phyloP scores from a whole-genome alignment of 2,113 vertebrate species.

The Tinamus guttatus region DNA sequence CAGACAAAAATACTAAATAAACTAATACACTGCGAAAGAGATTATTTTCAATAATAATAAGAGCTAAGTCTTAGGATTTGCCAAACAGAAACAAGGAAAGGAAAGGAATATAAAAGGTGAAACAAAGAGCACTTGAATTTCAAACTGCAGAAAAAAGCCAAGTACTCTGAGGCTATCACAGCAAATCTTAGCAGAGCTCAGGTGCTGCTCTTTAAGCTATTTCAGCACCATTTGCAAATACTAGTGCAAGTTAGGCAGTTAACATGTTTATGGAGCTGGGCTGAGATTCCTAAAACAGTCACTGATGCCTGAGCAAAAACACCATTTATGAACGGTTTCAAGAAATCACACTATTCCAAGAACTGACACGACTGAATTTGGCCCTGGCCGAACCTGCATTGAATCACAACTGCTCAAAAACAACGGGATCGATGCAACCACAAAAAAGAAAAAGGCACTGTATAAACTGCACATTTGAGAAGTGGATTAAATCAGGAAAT shows the following conservation, averaged over 20 bases:
- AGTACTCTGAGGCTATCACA: background rate
- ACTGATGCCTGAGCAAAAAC: background rate
- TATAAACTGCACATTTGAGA: background rate
- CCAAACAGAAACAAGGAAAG: background rate
- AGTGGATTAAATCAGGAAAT: background rate
- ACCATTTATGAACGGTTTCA: background rate
- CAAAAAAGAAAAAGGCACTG: no score
- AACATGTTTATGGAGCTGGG: background rate
- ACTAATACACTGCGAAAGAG: background rate
- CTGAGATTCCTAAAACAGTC: background rate
- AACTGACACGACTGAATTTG: background rate
- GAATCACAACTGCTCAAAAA: background rate
- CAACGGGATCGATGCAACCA: background rate
- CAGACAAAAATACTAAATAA: background rate
- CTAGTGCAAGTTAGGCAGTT: background rate
- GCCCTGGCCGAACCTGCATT: background rate
- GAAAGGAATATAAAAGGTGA: background rate
- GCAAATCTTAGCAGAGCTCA: background rate
- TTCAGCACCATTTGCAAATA: background rate
- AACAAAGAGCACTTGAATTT: background rate
- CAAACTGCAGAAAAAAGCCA: background rate
- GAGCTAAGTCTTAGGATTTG: background rate
- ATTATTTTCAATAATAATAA: background rate
- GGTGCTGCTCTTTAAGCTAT: background rate
- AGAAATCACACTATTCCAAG: background rate